These are phyloP conservation scores for Sarcophaga variegata DNA, from an alignment of 2,888 invertebrate genomes.

Conservation along the genomic window DNA sequence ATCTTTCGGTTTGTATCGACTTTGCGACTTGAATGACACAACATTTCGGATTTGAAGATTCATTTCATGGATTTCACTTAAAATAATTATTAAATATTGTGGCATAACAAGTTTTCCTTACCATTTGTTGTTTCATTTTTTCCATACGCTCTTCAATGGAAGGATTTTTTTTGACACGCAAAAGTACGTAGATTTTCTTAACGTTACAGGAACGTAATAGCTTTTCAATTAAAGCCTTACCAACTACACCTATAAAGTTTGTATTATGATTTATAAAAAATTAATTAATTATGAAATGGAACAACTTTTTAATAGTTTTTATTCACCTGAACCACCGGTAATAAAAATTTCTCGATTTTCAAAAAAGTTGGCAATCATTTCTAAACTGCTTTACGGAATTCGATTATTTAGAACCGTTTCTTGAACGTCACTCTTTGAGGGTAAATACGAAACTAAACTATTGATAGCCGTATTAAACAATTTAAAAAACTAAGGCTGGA, in stretches of 20 bases:
- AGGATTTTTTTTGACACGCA: conserved; percentile 88
- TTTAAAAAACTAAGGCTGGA: too few relatives aligned
- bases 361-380: conserved; percentile 83
- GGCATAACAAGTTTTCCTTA: conserved; percentile 37
- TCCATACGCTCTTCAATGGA: conserved; percentile 85
- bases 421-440: too few relatives aligned
- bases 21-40: too few relatives aligned
- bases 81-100: too few relatives aligned
- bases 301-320: background rate
- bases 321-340: conserved; percentile 88
- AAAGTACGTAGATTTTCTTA: conserved; percentile 88
- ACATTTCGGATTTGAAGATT: too few relatives aligned
- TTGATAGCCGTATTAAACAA: too few relatives aligned
- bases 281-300: too few relatives aligned
- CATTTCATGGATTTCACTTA: too few relatives aligned
- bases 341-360: conserved; percentile 88
- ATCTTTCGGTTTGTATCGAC: too few relatives aligned
- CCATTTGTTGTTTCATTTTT: conserved; percentile 82
- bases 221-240: conserved; percentile 94
- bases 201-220: conserved; percentile 91
- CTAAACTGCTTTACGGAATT: background rate
- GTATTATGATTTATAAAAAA: background rate
- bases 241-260: conserved; percentile 87
- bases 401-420: too few relatives aligned
- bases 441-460: too few relatives aligned